Conservation (phyloP, 2,888 invertebrate species). For the Dicyrtoma fusca region DNA sequence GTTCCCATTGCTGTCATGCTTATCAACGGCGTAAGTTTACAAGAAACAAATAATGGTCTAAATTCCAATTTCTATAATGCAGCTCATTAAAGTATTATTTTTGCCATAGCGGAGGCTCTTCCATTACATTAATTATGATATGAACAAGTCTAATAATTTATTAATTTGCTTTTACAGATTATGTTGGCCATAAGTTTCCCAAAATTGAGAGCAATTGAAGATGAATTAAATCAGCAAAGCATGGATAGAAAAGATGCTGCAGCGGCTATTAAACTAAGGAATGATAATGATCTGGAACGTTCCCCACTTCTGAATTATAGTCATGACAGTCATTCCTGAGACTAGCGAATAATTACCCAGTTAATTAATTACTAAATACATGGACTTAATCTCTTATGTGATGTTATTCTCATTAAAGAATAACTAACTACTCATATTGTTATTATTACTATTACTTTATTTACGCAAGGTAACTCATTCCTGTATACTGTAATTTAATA, state of each 20-base stretch:
- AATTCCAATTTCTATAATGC: background rate
- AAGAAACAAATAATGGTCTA: too few species aligned
- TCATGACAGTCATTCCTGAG: background rate
- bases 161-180: conserved; percentile 4
- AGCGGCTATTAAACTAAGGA: too few species aligned
- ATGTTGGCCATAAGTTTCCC: conserved; percentile 31
- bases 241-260: background rate
- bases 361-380: too few species aligned
- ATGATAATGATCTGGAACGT: background rate
- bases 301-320: background rate
- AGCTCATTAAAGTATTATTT: background rate
- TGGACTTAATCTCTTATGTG: too few species aligned
- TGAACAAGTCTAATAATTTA: background rate
- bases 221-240: background rate
- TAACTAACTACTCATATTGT: too few species aligned
- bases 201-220: conserved; percentile 24
- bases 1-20: conserved; percentile 45
- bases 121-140: background rate
- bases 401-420: too few species aligned
- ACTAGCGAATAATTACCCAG: too few species aligned
- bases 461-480: too few species aligned
- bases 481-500: too few species aligned
- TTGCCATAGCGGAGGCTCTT: background rate
- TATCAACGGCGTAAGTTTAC: conserved; percentile 44
- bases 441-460: too few species aligned